A percentile compares a stretch with the other conserved stretches of the same genome.
These are phyloP conservation scores for Holothuria scabra DNA, from an alignment of 53 echinoderm and acorn worm genomes.

Conservation along the genomic window DNA sequence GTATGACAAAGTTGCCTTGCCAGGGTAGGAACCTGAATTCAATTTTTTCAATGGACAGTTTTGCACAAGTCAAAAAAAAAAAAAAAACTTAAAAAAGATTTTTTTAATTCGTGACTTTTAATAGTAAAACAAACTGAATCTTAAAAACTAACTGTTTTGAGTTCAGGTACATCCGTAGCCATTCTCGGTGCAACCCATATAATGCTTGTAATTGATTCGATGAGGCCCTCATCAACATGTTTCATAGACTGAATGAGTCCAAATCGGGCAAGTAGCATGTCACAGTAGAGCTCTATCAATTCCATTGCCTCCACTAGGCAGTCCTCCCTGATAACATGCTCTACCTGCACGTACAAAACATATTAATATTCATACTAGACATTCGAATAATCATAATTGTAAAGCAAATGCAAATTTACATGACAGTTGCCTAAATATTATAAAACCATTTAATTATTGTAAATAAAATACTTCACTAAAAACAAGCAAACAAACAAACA, in stretches of 20 bases:
- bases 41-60: no score
- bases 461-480: no score
- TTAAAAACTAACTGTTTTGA: conserved; percentile 70
- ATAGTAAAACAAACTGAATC: no score
- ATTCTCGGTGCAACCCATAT: conserved; percentile 94
- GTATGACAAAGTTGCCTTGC: no score
- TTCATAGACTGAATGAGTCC: conserved; percentile 90
- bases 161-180: conserved; percentile 77
- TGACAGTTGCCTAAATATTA: no score
- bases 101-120: neutral
- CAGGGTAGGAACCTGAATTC: no score
- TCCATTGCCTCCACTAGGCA: conserved; percentile 99
- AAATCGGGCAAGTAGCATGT: conserved; percentile 81
- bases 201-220: conserved; percentile 80
- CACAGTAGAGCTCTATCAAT: conserved; percentile 87
- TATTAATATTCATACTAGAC: neutral
- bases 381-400: neutral
- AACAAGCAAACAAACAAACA: no score
- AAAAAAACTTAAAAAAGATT: neutral
- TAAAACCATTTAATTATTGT: no score
- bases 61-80: no score
- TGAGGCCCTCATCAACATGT: conserved; percentile 73
- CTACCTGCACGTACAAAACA: conserved; percentile 70
- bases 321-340: conserved; percentile 98
- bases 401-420: no score